Base-by-base conservation (phyloP, 2,797 vertebrate genomes). In the Pseudotriccus pelzelni region DNA sequence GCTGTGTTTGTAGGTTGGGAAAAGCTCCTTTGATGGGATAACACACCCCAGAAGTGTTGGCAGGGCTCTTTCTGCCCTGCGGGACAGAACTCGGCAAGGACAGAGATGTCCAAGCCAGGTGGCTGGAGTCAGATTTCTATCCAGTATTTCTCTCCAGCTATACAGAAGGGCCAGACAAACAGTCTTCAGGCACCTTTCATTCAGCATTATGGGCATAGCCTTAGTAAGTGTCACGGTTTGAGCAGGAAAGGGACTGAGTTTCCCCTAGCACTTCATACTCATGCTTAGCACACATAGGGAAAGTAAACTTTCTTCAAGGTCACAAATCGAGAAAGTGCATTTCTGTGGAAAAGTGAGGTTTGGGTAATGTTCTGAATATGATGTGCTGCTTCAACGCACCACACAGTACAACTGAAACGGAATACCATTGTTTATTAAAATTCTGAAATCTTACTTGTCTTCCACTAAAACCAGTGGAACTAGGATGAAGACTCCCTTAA, bases 281-380 rank as follows among this genome's bases (percentile, higher is more conserved):
- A 22, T 6, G 3, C 36, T 41, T 5, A 63, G 14, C 1, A 1
- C 4, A 3, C 1, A 1, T 44, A 63, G 18, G 30, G 9, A 76
- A 55, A 89, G 5, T 18, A 66, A 46, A 47, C 21, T 77, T 90
- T 80, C 18, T 80, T 80, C 36, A 11, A 83, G 73, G 47, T 50
- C 27, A 17, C 15, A 62, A 66, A 36, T 73, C 39, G 79, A 69
- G 41, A 24, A 58, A 6, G 3, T 49, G 6, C 15, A 37, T 86
- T 86, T 76, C 50, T 83, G n/a, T 81, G 77, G 47, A 69, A n/a
- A 16, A 69, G 9, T 49, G 32, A 56, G 16, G 66, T 64, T n/a
- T 69, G 25, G 32, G 14, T n/a, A 36, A 5, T 37, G 19, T 72
- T 88, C 53, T 86, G 36, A 62, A 68, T 14, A 5, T 19, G 4